Percentiles rank a stretch among this genome's conserved stretches.
Evolutionary conservation across 2,888 invertebrate genomes (phyloP).

Genomic region (Yponomeuta evonymella): DNA sequence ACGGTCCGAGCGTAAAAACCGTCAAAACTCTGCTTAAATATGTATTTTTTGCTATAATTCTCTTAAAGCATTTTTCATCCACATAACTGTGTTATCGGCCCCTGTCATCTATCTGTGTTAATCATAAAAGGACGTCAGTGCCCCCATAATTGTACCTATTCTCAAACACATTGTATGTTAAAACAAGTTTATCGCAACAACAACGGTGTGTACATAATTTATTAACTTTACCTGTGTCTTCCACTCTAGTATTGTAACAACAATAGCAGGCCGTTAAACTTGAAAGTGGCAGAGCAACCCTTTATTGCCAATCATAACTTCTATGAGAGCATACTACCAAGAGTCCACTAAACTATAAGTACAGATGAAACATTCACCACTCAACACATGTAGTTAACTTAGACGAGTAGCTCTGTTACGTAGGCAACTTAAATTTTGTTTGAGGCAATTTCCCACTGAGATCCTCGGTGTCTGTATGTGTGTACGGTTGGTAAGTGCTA

Average conservation of each 20-base stretch:
- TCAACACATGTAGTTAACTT: not conserved
- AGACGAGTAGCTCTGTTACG: not conserved
- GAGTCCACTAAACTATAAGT: constrained; percentile 1
- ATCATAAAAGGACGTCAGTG: not conserved
- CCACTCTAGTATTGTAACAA: constrained; percentile 8
- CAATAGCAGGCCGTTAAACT: constrained; percentile 8
- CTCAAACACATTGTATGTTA: not conserved
- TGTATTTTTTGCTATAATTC: too few relatives aligned
- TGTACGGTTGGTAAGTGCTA: not conserved
- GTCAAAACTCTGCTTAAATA: too few relatives aligned
- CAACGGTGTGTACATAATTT: constrained; percentile 11
- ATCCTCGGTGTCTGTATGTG: not conserved
- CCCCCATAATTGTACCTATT: not conserved
- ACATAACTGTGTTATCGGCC: too few relatives aligned
- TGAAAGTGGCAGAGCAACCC: constrained; percentile 13
- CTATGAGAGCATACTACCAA: not conserved
- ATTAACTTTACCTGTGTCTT: constrained; percentile 15
- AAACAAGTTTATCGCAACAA: not conserved
- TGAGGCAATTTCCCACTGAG: not conserved
- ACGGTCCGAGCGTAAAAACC: too few relatives aligned
- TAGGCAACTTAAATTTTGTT: constrained; percentile 1
- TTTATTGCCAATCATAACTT: constrained; percentile 17
- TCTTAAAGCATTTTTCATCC: too few relatives aligned
- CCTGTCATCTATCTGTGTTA: too few relatives aligned
- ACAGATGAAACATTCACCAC: not conserved